Base-by-base conservation (phyloP, 1,140 invertebrate genomes). In the Platyscapa corneri region DNA sequence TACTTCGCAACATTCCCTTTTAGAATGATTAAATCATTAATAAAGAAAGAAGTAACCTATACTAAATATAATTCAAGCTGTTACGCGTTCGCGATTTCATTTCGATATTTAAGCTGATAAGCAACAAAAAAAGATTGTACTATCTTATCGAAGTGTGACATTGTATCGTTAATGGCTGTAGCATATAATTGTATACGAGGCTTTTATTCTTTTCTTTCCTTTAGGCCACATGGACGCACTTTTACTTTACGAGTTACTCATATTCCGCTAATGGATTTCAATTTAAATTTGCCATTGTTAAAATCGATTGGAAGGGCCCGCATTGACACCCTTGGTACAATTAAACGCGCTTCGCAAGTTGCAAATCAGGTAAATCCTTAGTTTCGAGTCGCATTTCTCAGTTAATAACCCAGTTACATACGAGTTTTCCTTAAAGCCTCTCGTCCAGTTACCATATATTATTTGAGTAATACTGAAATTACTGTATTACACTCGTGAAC, bases 261-360 rank as follows among this genome's bases (percentile, higher is more conserved):
- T 3, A 74, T 74, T 72, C 16, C 39, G 10, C 7, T 74, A 42
- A 5, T 42, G 23, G 5, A 74, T 74, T 20, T 72, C 37, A 42
- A 74, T 42, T 74, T n/a, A 37, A 42, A 74, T 74, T 74, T 16
- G 7, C 42, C 42, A 42, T n/a, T 74, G 37, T 42, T 18, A 12
- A 42, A 42, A 74, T 74, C 23, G n/a, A 27, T 74, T 18, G 18
- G 0, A 3, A 12, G 42, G 42, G 18, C 23, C 27, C 27, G 70
- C 70, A 74, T 74, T 42, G 20, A 74, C 37, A 74, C 23, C 14
- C 70, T 74, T n/a, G n/a, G 37, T 74, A 74, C 42, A 74, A 74
- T 74, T 74, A 74, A 46, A 39, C 34, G 14, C 37, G 37, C 37
- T 74, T 42, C 42, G 8, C 3, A 23, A 42, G 23, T 74, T 74